Evolutionary conservation across 1,140 invertebrate species (phyloP).

Genomic region (Drosophila melanica): DNA sequence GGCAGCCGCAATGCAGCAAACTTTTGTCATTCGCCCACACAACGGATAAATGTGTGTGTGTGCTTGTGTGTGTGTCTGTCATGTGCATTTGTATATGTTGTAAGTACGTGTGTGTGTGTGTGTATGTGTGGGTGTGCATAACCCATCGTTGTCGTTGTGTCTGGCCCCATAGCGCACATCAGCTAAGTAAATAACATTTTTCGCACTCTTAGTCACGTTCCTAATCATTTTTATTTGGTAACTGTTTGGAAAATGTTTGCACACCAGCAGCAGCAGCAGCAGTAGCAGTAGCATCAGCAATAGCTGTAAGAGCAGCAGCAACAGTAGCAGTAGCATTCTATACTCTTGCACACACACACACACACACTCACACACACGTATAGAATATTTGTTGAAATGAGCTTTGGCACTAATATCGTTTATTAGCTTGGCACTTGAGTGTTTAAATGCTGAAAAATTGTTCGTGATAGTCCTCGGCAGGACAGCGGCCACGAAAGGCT

Average conservation of each 20-base stretch:
- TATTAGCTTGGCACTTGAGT: slow-evolving; percentile 76
- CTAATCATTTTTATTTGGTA: slow-evolving; percentile 79
- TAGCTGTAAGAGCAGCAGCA: slow-evolving; percentile 29
- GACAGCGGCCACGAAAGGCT: slow-evolving; percentile 23
- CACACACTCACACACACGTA: slow-evolving; percentile 16
- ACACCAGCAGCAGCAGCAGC: slow-evolving; percentile 49
- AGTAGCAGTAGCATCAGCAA: slow-evolving; percentile 26
- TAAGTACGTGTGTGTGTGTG: slow-evolving; percentile 6
- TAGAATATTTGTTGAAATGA: slow-evolving; percentile 71
- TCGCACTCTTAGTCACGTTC: slow-evolving; percentile 78
- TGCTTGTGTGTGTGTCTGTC: slow-evolving; percentile 15
- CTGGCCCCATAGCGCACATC: slow-evolving; percentile 69
- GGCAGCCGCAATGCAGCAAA: slow-evolving; percentile 58
- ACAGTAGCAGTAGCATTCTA: slow-evolving; percentile 24
- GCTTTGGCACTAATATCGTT: slow-evolving; percentile 76
- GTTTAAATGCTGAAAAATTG: slow-evolving; percentile 78
- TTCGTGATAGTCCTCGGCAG: slow-evolving; percentile 64
- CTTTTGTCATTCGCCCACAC: slow-evolving; percentile 49
- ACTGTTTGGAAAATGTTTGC: slow-evolving; percentile 77
- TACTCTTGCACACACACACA: slow-evolving; percentile 13
- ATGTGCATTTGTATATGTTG: slow-evolving; percentile 12
- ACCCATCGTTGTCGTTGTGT: slow-evolving; percentile 42
- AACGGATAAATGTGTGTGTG: slow-evolving; percentile 8
- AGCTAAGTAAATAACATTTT: slow-evolving; percentile 79
- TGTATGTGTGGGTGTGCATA: slow-evolving; percentile 23